phyloP scores from a whole-genome alignment of 1,140 invertebrate genomes.

The Tetragnatha versicolor region DNA sequence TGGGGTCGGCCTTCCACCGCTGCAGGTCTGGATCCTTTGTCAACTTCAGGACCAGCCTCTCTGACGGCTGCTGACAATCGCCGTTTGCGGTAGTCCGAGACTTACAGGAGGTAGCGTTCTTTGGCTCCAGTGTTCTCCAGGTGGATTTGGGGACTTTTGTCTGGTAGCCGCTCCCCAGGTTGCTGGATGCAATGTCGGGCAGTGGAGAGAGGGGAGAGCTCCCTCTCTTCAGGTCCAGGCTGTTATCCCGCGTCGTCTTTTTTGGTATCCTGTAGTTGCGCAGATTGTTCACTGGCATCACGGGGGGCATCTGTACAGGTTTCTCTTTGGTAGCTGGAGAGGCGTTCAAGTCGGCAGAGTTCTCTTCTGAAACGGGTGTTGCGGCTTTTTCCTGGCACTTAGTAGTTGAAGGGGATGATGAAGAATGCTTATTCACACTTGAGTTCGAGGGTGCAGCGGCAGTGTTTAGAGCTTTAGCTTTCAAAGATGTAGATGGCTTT shows the following conservation, averaged over 20 bases:
- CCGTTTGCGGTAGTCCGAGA: background rate
- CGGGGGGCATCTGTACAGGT: background rate
- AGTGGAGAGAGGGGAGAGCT: conserved; percentile 32
- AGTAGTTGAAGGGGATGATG: conserved; percentile 13
- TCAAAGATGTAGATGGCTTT: background rate
- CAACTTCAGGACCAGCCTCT: conserved; percentile 53
- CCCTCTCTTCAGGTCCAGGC: conserved; percentile 32
- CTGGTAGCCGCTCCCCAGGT: conserved; percentile 2
- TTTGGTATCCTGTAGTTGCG: conserved; percentile 40
- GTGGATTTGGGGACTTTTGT: conserved; percentile 15
- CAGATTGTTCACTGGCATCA: background rate
- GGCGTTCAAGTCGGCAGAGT: background rate
- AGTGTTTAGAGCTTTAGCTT: conserved; percentile 8
- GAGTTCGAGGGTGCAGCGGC: background rate
- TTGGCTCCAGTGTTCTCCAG: conserved; percentile 39
- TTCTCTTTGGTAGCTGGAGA: background rate
- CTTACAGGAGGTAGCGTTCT: background rate
- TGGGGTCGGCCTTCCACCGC: conserved; percentile 42
- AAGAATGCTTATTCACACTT: conserved; percentile 1
- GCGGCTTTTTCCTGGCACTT: conserved; percentile 46
- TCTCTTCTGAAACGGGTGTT: background rate
- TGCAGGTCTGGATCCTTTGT: conserved; percentile 53
- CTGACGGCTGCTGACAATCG: background rate
- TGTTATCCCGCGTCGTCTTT: conserved; percentile 22
- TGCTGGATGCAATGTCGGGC: conserved; percentile 19